phyloP scores from a whole-genome alignment of 2,797 vertebrate genomes.

The Esox masquinongy region DNA sequence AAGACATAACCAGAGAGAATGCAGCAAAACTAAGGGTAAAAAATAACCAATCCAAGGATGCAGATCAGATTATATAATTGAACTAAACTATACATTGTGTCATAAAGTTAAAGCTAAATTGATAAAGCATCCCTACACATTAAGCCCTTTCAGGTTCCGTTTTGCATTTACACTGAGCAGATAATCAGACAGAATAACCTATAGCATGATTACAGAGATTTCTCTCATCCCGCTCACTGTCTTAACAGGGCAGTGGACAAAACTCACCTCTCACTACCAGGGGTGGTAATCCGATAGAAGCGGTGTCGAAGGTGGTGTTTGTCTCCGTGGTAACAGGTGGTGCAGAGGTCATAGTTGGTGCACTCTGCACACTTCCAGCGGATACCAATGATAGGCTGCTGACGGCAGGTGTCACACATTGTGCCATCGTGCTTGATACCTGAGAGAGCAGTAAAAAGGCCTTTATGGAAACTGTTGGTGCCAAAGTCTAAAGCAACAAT shows the following conservation, averaged over 20 bases:
- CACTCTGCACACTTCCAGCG: constrained; percentile 99
- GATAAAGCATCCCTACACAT: constrained; percentile 11
- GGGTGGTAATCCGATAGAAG: constrained; percentile 98
- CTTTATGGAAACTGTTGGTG: neutral
- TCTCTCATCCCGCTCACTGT: neutral
- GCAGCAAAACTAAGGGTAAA: no score
- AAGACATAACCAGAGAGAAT: constrained; percentile 24
- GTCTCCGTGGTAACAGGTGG: constrained; percentile 98
- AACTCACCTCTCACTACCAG: constrained; percentile 93
- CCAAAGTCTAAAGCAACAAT: neutral
- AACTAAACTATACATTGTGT: constrained; percentile 2
- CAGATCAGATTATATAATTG: neutral
- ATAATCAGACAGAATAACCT: neutral
- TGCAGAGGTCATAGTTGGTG: constrained; percentile 98
- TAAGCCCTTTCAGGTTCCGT: neutral
- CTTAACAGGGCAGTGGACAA: neutral
- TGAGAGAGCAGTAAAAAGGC: constrained; percentile 47
- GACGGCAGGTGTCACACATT: constrained; percentile 98
- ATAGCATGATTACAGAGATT: neutral
- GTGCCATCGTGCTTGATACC: constrained; percentile 99
- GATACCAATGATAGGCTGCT: constrained; percentile 98
- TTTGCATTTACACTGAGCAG: neutral
- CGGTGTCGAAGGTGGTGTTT: constrained; percentile 98
- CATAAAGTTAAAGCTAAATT: neutral
- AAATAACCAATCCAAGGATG: neutral